These are phyloP conservation scores for Sarcophaga peregrina DNA, from an alignment of 1,140 invertebrate genomes.

Conservation along the genomic window DNA sequence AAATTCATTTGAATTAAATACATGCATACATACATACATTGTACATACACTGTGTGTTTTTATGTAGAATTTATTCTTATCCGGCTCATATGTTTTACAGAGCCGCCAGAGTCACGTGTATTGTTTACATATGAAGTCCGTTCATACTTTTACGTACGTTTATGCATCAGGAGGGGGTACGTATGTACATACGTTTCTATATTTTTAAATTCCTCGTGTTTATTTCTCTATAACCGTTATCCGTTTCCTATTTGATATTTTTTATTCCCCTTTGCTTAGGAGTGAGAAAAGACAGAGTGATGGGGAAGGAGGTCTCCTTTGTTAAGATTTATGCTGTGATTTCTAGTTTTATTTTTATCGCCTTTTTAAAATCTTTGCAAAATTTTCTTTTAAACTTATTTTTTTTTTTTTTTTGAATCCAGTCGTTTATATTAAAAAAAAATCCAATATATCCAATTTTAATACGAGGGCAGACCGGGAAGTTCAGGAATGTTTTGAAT, in stretches of 20 bases:
- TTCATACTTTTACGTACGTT: background rate
- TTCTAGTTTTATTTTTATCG: background rate
- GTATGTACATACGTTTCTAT: conserved; percentile 8
- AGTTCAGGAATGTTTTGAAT: too few relatives aligned
- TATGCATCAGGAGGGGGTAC: background rate
- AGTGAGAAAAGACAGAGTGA: too few relatives aligned
- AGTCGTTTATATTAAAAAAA: background rate
- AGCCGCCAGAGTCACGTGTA: background rate
- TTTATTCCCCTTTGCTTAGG: too few relatives aligned
- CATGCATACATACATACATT: too few relatives aligned
- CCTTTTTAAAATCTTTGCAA: background rate
- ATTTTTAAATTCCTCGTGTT: conserved; percentile 21
- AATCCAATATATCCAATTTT: background rate
- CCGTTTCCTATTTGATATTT: conserved; percentile 3
- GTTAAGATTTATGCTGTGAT: background rate
- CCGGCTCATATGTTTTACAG: conserved; percentile 24
- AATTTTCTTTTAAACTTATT: background rate
- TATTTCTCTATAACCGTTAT: background rate
- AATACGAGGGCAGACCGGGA: too few relatives aligned
- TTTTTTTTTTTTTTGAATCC: background rate
- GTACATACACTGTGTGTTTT: background rate
- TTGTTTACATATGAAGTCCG: background rate
- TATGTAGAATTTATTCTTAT: conserved; percentile 39
- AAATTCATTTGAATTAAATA: background rate
- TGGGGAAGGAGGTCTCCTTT: too few relatives aligned